Evolutionary conservation across 2,113 vertebrate species (phyloP).

Genomic region (Nothocercus julius): DNA sequence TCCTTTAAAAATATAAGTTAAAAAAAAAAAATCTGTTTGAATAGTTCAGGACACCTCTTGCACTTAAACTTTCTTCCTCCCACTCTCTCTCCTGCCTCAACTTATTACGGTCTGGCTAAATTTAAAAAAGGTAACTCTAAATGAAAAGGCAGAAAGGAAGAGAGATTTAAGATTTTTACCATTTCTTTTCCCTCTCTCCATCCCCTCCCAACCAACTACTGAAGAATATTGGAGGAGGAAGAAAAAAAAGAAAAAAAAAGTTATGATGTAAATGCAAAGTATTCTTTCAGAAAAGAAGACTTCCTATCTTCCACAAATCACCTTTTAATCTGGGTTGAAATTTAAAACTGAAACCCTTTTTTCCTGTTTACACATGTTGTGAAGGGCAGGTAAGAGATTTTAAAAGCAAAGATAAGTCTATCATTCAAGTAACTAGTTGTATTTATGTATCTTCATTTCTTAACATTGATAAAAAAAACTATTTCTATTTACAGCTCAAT

Average conservation of each 20-base stretch:
- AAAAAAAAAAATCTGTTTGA: neutral
- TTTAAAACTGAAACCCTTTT: neutral
- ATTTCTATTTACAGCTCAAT: neutral
- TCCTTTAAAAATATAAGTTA: neutral
- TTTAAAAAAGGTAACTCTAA: neutral
- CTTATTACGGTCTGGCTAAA: neutral
- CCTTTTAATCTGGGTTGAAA: neutral
- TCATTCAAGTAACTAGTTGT: neutral
- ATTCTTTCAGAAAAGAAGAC: neutral
- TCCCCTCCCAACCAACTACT: neutral
- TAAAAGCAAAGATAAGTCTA: neutral
- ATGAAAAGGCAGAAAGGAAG: neutral
- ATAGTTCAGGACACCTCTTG: neutral
- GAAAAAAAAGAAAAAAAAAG: no score
- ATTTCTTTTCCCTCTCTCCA: neutral
- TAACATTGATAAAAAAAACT: neutral
- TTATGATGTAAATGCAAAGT: no score
- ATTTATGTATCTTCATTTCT: neutral
- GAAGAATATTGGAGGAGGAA: neutral
- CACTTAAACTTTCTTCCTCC: neutral
- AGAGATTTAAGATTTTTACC: neutral
- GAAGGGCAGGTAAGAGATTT: neutral
- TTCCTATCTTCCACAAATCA: neutral
- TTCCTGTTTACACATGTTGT: neutral
- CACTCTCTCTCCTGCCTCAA: no score